Percentiles rank a stretch among this genome's conserved stretches.
Conservation (phyloP, 2,888 invertebrate genomes). For the Amorpha juglandis region DNA sequence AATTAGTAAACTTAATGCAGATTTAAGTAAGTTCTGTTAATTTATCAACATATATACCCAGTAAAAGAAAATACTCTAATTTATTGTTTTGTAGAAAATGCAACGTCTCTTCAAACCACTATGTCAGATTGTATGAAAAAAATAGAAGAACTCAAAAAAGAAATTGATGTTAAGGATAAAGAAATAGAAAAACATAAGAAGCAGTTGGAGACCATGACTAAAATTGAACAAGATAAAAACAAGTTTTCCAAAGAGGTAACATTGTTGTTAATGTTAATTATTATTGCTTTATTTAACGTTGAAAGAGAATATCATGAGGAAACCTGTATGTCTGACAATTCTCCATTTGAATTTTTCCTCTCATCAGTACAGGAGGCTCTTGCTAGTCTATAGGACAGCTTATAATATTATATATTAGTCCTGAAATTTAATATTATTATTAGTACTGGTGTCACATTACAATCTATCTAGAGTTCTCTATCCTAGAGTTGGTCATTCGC, state of each 20-base stretch:
- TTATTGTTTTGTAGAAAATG: conserved; percentile 70
- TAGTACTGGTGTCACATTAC: too few relatives aligned
- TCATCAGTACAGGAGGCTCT: too few relatives aligned
- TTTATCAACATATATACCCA: not conserved
- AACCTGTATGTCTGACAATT: too few relatives aligned
- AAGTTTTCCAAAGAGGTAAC: conserved; percentile 85
- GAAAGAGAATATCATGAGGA: too few relatives aligned
- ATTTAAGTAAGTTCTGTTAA: conserved; percentile 80
- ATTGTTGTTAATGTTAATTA: not conserved
- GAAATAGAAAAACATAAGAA: conserved; percentile 85
- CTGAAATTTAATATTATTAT: too few relatives aligned
- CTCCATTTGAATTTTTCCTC: too few relatives aligned
- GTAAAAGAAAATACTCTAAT: not conserved
- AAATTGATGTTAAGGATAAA: conserved; percentile 86
- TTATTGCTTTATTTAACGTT: too few relatives aligned
- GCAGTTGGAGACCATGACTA: conserved; percentile 78
- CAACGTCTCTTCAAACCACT: conserved; percentile 81
- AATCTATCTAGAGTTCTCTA: too few relatives aligned
- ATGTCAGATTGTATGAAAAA: conserved; percentile 84
- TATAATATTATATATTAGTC: too few relatives aligned
- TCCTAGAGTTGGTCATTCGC: too few relatives aligned
- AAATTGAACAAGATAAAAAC: conserved; percentile 82
- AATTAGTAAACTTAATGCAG: conserved; percentile 83
- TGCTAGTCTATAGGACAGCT: too few relatives aligned
- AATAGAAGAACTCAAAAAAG: conserved; percentile 86